Evolutionary conservation across 2,888 invertebrate genomes (phyloP).

Genomic region (Microplitis deprimator): DNA sequence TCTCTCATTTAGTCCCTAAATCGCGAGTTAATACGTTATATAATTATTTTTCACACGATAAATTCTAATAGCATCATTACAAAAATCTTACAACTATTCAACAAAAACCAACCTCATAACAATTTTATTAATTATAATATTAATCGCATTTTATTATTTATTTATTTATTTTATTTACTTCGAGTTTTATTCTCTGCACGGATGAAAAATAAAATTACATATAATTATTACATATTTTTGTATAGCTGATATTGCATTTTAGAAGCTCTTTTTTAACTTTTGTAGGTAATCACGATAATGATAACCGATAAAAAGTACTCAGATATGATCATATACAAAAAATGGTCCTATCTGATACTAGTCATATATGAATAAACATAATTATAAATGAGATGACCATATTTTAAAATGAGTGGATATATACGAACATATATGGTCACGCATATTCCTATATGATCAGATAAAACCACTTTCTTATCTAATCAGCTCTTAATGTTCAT

Average conservation of each 20-base stretch:
- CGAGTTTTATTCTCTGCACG: conserved; percentile 39
- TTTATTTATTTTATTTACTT: conserved; percentile 30
- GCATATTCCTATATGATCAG: too few species aligned
- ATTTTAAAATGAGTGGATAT: too few species aligned
- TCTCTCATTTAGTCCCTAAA: too few species aligned
- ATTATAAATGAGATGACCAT: neutral
- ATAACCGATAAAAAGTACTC: too few species aligned
- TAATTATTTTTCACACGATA: conserved; percentile 49
- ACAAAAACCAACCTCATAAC: conserved; percentile 68
- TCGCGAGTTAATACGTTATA: neutral
- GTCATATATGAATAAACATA: neutral
- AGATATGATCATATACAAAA: too few species aligned
- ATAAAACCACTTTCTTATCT: too few species aligned
- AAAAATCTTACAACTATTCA: conserved; percentile 70
- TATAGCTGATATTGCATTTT: neutral
- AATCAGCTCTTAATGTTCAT: too few species aligned
- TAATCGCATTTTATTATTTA: neutral
- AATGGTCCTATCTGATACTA: too few species aligned
- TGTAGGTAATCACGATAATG: neutral
- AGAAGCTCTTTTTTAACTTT: neutral
- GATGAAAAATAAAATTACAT: neutral
- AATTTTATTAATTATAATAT: conserved; percentile 49
- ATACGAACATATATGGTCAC: too few species aligned
- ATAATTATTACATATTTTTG: neutral
- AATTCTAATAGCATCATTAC: conserved; percentile 66